Percentiles rank a stretch among this genome's conserved stretches.
Evolutionary conservation across 2,888 invertebrate genomes (phyloP).

Genomic region (Aradus depressus): DNA sequence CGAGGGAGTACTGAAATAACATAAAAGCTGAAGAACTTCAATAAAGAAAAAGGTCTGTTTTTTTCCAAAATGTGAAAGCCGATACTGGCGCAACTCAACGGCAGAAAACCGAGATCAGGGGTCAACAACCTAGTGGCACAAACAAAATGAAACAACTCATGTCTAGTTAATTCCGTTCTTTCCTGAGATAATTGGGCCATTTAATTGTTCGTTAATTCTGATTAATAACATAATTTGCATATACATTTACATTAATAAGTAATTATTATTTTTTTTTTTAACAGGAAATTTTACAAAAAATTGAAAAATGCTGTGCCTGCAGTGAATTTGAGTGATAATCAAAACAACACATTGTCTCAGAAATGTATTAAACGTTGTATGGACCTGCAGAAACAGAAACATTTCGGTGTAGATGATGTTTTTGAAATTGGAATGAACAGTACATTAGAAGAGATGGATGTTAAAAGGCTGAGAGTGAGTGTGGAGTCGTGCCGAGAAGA

Average conservation of each 20-base stretch:
- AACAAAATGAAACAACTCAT: no score
- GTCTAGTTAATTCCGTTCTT: not conserved
- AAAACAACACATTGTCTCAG: slow-evolving; percentile 38
- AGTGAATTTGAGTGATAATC: slow-evolving; percentile 44
- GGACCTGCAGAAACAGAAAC: slow-evolving; percentile 17
- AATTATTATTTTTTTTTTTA: slow-evolving; percentile 31
- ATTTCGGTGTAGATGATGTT: slow-evolving; percentile 22
- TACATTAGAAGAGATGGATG: no score
- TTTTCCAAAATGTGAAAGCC: no score
- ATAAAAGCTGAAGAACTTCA: no score
- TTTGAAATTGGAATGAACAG: slow-evolving; percentile 18
- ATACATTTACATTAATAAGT: not conserved
- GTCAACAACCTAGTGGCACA: no score
- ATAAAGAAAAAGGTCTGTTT: no score
- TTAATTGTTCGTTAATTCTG: not conserved
- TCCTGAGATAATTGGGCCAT: not conserved
- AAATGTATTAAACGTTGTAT: slow-evolving; percentile 19
- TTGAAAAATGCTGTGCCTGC: slow-evolving; percentile 43
- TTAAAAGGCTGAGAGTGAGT: no score
- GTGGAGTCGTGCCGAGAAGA: no score
- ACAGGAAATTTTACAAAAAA: slow-evolving; percentile 54
- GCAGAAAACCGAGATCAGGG: no score
- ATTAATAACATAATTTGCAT: not conserved
- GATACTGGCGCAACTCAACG: no score
- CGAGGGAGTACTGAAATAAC: no score